These are phyloP conservation scores for Nanorana parkeri DNA, from an alignment of 2,113 vertebrate species.

Conservation along the genomic window DNA sequence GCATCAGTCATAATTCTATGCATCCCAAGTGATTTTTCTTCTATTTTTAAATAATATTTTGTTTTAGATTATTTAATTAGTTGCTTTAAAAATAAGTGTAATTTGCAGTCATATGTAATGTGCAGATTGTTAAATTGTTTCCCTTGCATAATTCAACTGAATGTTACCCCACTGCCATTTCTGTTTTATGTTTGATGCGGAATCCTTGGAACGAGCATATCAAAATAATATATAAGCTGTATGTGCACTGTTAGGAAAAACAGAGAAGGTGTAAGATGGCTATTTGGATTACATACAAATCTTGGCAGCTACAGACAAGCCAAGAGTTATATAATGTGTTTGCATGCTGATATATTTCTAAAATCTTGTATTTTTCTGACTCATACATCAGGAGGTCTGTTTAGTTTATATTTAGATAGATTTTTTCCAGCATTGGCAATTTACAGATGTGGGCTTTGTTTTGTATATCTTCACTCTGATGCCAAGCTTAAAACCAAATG, in stretches of 20 bases:
- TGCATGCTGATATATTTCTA: constrained; percentile 21
- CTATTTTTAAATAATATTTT: no score
- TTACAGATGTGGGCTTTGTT: constrained; percentile 23
- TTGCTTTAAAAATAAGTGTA: no score
- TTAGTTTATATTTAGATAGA: background rate
- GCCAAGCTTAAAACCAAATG: constrained; percentile 19
- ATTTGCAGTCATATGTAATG: background rate
- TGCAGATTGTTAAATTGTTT: background rate
- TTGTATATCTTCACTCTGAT: background rate
- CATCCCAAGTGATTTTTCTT: no score
- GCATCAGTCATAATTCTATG: no score
- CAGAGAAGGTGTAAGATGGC: constrained; percentile 36
- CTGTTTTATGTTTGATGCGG: background rate
- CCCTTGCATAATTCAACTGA: background rate
- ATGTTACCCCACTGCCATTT: background rate
- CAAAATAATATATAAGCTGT: constrained; percentile 3
- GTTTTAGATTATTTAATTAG: no score
- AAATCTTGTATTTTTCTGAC: constrained; percentile 40
- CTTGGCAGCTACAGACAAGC: constrained; percentile 34
- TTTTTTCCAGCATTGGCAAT: constrained; percentile 6
- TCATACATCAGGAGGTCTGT: constrained; percentile 13
- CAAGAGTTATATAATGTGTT: constrained; percentile 51
- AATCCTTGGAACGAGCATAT: constrained; percentile 17
- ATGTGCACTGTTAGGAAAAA: constrained; percentile 37
- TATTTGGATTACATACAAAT: constrained; percentile 37